Evolutionary conservation across 2,797 vertebrate genomes (phyloP), one percentile per base, ranked within the genome.

Genomic region (Natrix natrix): DNA sequence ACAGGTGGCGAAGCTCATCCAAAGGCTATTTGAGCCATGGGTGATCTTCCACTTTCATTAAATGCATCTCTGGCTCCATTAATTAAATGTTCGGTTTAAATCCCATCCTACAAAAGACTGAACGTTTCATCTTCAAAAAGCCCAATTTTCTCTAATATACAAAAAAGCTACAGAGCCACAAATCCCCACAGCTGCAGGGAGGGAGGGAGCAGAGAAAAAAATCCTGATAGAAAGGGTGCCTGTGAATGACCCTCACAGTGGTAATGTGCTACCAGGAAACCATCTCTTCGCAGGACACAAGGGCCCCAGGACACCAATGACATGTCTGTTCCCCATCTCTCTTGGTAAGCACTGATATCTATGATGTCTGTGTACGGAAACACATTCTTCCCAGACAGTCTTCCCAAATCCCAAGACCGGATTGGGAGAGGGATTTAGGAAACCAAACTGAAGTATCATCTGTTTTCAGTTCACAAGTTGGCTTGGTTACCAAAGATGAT

Each of bases 341-440:
- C 59, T 0, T 91, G 28, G 43, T 59, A 0, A 1, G 16, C 28
- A 93, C 20, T 8, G 0, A 11, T 12, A 28, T 1, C 22, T 66
- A 57, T 43, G 56, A 26, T 59, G 32, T 37, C 1, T 37, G 66
- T 59, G 66, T 61, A 60, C 89, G 32, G 87, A 59, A 20, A 0
- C 12, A 32, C 89, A 89, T 88, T 24, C 24, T 87, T 86, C 89
- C 66, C 69, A 6, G 10, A 12, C n/a, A 2, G 11, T n/a, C 20
- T 92, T 93, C 93, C 87, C 26, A 89, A 88, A 94, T 89, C 89
- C 86, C 12, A 3, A 0, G 87, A 0, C 0, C 87, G 89, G 87
- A 87, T 74, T 95, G 95, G 95, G 92, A 93, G 95, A 94, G 92
- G 90, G 95, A 95, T 90, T 74, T 57, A 94, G 90, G 92, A 87